Evolutionary conservation across 92 coral and sea anemone species (phyloP).

Genomic region (Epizoanthus stellaris): DNA sequence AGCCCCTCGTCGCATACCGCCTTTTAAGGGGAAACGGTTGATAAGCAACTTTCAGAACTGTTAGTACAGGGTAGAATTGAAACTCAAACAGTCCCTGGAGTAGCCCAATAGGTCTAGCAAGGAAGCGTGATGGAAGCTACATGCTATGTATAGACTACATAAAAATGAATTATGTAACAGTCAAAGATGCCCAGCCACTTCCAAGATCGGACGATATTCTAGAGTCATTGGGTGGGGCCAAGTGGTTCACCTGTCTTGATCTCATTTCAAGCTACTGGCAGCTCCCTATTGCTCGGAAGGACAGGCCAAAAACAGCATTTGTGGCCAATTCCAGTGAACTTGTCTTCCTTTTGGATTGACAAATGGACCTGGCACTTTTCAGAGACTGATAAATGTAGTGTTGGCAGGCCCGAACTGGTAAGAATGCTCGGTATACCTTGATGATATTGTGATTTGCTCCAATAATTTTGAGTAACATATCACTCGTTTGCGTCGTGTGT

Average conservation of each 20-base stretch:
- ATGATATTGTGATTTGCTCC: too few relatives aligned
- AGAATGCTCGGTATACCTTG: slow-evolving; percentile 49
- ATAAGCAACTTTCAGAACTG: slow-evolving; percentile 52
- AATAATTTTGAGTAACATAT: too few relatives aligned
- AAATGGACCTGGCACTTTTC: slow-evolving; percentile 52
- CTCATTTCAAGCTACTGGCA: slow-evolving; percentile 44
- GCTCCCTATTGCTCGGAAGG: neutral
- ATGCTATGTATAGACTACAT: slow-evolving; percentile 45
- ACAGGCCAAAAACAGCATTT: too few relatives aligned
- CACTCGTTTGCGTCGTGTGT: too few relatives aligned
- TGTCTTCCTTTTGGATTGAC: slow-evolving; percentile 50
- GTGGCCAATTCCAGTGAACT: slow-evolving; percentile 47
- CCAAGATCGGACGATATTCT: slow-evolving; percentile 50
- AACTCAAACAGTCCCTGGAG: slow-evolving; percentile 57
- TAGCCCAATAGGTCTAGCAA: slow-evolving; percentile 50
- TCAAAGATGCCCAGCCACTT: slow-evolving; percentile 54
- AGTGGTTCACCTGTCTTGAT: slow-evolving; percentile 25
- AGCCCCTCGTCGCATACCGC: too few relatives aligned
- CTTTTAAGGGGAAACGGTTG: neutral
- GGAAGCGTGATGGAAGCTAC: slow-evolving; percentile 41
- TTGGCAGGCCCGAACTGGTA: slow-evolving; percentile 35
- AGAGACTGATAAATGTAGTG: slow-evolving; percentile 46
- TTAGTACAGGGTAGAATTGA: slow-evolving; percentile 36
- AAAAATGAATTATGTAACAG: slow-evolving; percentile 31
- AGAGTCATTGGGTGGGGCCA: slow-evolving; percentile 38